A percentile compares a stretch with the other conserved stretches of the same genome.
phyloP scores from a whole-genome alignment of 2,888 invertebrate genomes.

The Cheilosia scutellata region DNA sequence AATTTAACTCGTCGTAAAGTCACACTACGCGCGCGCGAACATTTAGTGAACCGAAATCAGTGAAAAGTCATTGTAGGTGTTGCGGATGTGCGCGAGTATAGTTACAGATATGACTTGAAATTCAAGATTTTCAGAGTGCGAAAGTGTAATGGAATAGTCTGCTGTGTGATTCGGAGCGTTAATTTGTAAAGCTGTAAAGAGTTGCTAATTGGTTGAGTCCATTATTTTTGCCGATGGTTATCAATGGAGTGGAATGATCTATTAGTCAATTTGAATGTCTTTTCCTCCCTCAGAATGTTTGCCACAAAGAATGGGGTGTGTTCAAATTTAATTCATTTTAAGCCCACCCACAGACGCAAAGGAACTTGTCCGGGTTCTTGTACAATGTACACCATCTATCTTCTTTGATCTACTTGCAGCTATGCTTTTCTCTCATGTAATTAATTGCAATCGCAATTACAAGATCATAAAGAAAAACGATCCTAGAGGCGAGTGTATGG shows the following conservation, averaged over 20 bases:
- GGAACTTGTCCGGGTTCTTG: neutral
- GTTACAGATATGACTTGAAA: constrained; percentile 2
- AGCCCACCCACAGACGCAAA: constrained; percentile 64
- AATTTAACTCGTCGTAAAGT: constrained; percentile 42
- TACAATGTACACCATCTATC: constrained; percentile 13
- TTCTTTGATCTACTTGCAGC: constrained; percentile 37
- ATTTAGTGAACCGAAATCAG: constrained; percentile 23
- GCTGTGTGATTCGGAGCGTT: neutral
- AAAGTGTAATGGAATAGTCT: constrained; percentile 23
- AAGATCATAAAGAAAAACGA: constrained; percentile 42
- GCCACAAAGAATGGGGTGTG: constrained; percentile 36
- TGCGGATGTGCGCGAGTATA: neutral
- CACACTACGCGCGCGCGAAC: constrained; percentile 14
- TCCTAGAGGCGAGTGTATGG: constrained; percentile 26
- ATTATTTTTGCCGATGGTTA: constrained; percentile 7
- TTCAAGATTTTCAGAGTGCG: constrained; percentile 36
- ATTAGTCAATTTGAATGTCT: too few relatives aligned
- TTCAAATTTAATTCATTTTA: constrained; percentile 51
- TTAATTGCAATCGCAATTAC: constrained; percentile 67
- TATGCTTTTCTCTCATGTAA: constrained; percentile 28
- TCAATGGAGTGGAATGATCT: too few relatives aligned
- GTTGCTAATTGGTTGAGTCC: constrained; percentile 46
- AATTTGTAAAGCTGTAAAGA: constrained; percentile 53
- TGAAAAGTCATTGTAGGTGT: constrained; percentile 36
- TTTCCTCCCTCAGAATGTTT: constrained; percentile 1